Base-by-base conservation (phyloP, 2,113 vertebrate species). In the Fukomys damarensis region DNA sequence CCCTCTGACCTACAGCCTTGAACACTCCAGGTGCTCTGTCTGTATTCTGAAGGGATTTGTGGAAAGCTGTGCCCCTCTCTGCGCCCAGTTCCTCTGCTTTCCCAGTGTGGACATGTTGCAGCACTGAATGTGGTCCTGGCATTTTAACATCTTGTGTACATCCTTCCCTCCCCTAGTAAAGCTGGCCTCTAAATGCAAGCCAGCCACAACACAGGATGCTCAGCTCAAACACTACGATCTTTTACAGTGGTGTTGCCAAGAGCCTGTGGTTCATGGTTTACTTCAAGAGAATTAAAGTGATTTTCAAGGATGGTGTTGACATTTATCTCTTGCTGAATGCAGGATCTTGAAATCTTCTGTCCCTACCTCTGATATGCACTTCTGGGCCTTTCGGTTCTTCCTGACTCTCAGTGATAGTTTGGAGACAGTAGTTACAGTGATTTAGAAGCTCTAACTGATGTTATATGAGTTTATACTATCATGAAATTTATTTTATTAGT, bases 181-280 rank as follows among this genome's bases (percentile, higher is more conserved):
- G 89, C 49, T 81, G 86, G 38, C 77, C 80, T 96, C n/a, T 65
- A 70, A 86, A 61, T 72, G 13, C 41, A 76, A 86, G 93, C 86
- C 80, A 83, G 14, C 35, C 52, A n/a, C 54, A 95, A 46, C 52
- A 65, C 20, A 74, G 30, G 28, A 58, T 74, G 59, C 89, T 95
- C 46, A 66, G 58, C 83, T 46, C 83, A 61, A 94, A 52, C 65
- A 87, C 30, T 3, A n/a, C 38, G 61, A 87, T 95, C 68, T 35
- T 94, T 95, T 92, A 94, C 76, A 92, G 20, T 32, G 35, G 41
- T 86, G 72, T 74, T 96, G 96, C 94, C 94, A 93, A 93, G 96
- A 95, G 24, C 89, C 90, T 86, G 38, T 61, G 30, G 56, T 61
- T 52, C 77, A 70, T 5, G 1, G 56, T 86, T 92, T 86, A 49